phyloP scores from a whole-genome alignment of 2,888 invertebrate genomes.

The Lithophane semibrunnea region DNA sequence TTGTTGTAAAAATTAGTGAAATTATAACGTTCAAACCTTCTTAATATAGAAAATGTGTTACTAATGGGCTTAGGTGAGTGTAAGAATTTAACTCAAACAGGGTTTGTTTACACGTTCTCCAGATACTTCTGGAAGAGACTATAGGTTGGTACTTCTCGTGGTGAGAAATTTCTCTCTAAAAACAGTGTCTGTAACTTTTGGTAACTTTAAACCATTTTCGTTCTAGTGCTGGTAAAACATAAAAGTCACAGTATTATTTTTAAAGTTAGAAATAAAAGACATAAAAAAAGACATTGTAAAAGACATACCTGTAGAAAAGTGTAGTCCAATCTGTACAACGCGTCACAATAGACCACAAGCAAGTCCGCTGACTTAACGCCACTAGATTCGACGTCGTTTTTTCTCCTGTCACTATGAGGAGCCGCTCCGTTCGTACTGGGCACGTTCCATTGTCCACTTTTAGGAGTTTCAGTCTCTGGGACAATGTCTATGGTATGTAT shows the following conservation, averaged over 20 bases:
- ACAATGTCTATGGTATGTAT: slow-evolving; percentile 72
- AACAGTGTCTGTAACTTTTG: neutral
- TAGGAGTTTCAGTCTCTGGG: slow-evolving; percentile 63
- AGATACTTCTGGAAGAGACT: neutral
- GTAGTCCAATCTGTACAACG: slow-evolving; percentile 92
- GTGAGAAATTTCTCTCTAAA: neutral
- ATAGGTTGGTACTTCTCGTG: neutral
- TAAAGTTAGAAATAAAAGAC: neutral
- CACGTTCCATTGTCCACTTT: slow-evolving; percentile 3
- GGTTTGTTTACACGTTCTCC: neutral
- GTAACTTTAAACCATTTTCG: neutral
- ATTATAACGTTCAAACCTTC: neutral
- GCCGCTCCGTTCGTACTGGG: slow-evolving; percentile 27
- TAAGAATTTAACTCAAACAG: neutral
- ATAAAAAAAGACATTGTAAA: no score
- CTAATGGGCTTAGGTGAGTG: neutral
- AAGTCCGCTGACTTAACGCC: slow-evolving; percentile 68
- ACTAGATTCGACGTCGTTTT: slow-evolving; percentile 52
- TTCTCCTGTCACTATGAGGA: slow-evolving; percentile 2
- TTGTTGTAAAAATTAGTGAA: neutral
- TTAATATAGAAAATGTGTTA: neutral
- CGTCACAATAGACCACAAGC: slow-evolving; percentile 91
- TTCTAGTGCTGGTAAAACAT: neutral
- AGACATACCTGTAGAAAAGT: slow-evolving; percentile 92
- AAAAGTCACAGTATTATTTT: neutral